phyloP scores from a whole-genome alignment of 2,113 vertebrate species.

The Symphodus melops region DNA sequence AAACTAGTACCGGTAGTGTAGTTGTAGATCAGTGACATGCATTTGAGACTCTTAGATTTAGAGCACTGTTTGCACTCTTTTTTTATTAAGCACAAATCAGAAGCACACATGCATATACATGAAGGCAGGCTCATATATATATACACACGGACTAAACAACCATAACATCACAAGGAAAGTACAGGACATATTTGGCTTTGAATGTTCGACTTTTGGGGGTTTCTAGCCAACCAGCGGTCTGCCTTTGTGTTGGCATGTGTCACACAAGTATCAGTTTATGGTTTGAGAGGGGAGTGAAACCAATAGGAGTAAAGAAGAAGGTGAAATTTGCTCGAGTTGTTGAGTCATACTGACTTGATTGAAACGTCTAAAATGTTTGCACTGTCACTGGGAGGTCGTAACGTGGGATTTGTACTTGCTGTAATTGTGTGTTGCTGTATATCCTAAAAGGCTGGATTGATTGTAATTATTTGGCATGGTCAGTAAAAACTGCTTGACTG shows the following conservation, averaged over 20 bases:
- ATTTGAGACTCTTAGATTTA: conserved; percentile 59
- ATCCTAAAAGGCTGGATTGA: conserved; percentile 68
- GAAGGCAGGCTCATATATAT: conserved; percentile 4
- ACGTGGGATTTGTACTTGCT: conserved; percentile 69
- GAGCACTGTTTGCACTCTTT: conserved; percentile 71
- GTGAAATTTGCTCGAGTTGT: conserved; percentile 41
- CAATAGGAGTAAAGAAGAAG: conserved; percentile 14
- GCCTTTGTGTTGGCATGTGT: conserved; percentile 72
- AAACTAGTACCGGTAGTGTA: conserved; percentile 59
- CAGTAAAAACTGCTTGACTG: conserved; percentile 80
- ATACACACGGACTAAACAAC: conserved; percentile 4
- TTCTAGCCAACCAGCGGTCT: conserved; percentile 19
- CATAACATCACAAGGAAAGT: conserved; percentile 1
- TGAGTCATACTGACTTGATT: conserved; percentile 65
- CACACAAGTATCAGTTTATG: conserved; percentile 30
- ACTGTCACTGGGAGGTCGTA: conserved; percentile 44
- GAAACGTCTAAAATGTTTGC: conserved; percentile 58
- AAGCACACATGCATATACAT: conserved; percentile 69
- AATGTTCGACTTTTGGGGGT: not conserved
- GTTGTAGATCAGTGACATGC: conserved; percentile 54
- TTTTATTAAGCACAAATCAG: conserved; percentile 77
- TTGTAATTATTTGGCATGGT: conserved; percentile 79
- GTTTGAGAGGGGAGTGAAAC: conserved; percentile 15
- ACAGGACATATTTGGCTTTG: conserved; percentile 2
- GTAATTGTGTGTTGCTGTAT: conserved; percentile 69